Percentiles rank a stretch among this genome's conserved stretches.
These are phyloP conservation scores for Aporrectodea caliginosa DNA, from an alignment of 1,140 invertebrate species.

Conservation along the genomic window DNA sequence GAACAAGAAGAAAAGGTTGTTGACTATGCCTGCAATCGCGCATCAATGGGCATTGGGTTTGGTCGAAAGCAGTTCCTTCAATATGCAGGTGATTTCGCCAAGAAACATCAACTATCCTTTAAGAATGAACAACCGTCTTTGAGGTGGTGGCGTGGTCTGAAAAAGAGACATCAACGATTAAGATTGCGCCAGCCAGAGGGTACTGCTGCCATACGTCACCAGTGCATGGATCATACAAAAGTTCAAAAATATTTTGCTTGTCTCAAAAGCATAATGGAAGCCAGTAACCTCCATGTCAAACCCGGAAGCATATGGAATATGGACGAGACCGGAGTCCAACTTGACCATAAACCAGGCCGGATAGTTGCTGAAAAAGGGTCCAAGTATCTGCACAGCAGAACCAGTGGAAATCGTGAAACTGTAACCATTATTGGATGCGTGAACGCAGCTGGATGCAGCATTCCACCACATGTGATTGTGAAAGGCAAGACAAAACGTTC, in stretches of 20 bases:
- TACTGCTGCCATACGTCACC: background rate
- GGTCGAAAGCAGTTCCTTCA: background rate
- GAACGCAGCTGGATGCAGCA: slow-evolving; percentile 9
- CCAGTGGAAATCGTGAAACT: slow-evolving; percentile 46
- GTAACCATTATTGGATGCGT: slow-evolving; percentile 12
- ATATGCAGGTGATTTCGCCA: background rate
- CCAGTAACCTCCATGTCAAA: background rate
- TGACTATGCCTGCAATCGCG: background rate
- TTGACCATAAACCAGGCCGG: slow-evolving; percentile 53
- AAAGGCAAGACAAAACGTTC: slow-evolving; percentile 20
- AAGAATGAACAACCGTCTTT: background rate
- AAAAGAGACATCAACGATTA: background rate
- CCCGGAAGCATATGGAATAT: slow-evolving; percentile 51
- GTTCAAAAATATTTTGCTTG: background rate
- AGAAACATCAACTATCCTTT: background rate
- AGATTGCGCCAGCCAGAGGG: background rate
- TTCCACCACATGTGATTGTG: background rate
- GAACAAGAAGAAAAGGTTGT: background rate
- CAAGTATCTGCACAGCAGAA: slow-evolving; percentile 53
- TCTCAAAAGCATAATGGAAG: background rate
- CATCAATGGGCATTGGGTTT: background rate
- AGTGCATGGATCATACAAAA: background rate
- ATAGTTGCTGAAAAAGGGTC: slow-evolving; percentile 52
- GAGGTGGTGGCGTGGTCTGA: background rate
- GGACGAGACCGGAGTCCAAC: slow-evolving; percentile 58